Conservation (phyloP, 2,888 invertebrate species). For the Trissoscelio sp. region DNA sequence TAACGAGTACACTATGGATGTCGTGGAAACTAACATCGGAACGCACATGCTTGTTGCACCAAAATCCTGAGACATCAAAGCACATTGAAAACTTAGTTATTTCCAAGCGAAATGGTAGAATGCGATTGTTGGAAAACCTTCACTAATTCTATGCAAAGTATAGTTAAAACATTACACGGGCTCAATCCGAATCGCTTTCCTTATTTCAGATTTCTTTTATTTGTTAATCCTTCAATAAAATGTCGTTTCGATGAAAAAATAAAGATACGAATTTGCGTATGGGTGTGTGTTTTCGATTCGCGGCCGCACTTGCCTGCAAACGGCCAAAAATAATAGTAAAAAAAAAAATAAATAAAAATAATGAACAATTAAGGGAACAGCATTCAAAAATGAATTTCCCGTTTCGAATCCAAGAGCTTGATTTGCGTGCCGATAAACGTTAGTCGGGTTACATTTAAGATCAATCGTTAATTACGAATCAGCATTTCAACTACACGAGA, state of each 20-base stretch:
- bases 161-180: constrained; percentile 88
- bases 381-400: constrained; percentile 1
- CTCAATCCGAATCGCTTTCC: constrained; percentile 15
- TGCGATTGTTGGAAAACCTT: constrained; percentile 90
- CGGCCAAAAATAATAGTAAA: constrained; percentile 19
- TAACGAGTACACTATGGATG: neutral
- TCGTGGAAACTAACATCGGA: constrained; percentile 1
- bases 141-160: constrained; percentile 97
- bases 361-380: neutral
- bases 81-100: constrained; percentile 77
- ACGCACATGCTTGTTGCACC: constrained; percentile 61
- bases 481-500: constrained; percentile 67
- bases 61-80: constrained; percentile 71
- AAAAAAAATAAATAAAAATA: too few species aligned
- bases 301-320: constrained; percentile 38
- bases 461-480: constrained; percentile 31
- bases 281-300: constrained; percentile 4
- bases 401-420: too few species aligned
- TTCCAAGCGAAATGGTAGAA: constrained; percentile 77
- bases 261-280: constrained; percentile 23
- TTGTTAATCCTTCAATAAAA: constrained; percentile 5
- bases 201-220: neutral
- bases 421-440: neutral
- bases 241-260: constrained; percentile 45
- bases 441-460: neutral